A percentile compares a stretch with the other conserved stretches of the same genome.
Evolutionary conservation across 2,113 vertebrate species (phyloP).

Genomic region (Corydoras sp.): DNA sequence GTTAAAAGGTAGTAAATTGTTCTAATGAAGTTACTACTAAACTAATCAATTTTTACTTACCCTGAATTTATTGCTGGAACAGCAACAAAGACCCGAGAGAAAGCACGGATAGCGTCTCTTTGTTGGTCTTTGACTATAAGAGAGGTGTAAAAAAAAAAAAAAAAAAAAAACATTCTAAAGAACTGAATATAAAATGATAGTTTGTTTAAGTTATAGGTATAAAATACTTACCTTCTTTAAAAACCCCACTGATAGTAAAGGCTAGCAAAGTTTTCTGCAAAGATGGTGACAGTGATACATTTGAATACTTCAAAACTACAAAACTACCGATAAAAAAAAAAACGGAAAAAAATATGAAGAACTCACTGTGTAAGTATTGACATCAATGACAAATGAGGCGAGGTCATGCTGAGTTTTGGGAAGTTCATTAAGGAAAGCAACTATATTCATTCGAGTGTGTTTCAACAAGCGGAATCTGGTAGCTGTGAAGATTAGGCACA

Average conservation of each 20-base stretch:
- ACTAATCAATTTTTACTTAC: constrained; percentile 49
- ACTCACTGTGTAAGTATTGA: constrained; percentile 79
- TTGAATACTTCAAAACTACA: background rate
- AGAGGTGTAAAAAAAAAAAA: no score
- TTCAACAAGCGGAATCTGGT: constrained; percentile 75
- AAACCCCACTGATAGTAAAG: constrained; percentile 82
- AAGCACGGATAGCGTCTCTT: constrained; percentile 73
- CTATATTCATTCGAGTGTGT: constrained; percentile 78
- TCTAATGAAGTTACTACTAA: no score
- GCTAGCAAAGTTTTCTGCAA: constrained; percentile 75
- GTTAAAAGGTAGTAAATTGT: no score
- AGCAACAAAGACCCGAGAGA: constrained; percentile 80
- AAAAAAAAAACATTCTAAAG: background rate
- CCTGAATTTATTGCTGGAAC: constrained; percentile 78
- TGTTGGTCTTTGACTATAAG: constrained; percentile 75
- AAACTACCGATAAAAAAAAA: background rate
- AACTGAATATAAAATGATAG: background rate
- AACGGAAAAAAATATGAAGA: background rate
- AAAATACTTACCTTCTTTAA: constrained; percentile 76
- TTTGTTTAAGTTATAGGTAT: background rate
- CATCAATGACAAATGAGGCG: constrained; percentile 77
- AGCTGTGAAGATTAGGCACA: constrained; percentile 49
- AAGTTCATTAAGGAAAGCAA: constrained; percentile 83
- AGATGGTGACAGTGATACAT: constrained; percentile 1
- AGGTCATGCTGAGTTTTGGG: constrained; percentile 84